Evolutionary conservation across 2,797 vertebrate genomes (phyloP).

Genomic region (Microchirus variegatus): DNA sequence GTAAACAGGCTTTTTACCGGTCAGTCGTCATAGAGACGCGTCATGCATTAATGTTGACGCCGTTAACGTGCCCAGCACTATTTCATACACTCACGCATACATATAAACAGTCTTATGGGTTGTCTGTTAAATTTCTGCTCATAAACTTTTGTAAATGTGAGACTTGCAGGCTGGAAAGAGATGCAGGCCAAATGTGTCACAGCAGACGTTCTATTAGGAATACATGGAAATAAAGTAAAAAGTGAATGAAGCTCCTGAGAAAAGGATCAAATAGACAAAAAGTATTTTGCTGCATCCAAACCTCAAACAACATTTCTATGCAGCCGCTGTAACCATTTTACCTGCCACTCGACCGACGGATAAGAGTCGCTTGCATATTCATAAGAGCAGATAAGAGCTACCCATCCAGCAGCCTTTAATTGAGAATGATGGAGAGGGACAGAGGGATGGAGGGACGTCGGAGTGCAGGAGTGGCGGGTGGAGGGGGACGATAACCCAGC

Average conservation of each 20-base stretch:
- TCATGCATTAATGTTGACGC: too few relatives aligned
- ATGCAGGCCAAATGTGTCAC: not conserved
- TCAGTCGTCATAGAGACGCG: too few relatives aligned
- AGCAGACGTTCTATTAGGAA: not conserved
- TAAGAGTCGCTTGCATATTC: constrained; percentile 80
- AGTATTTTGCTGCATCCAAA: constrained; percentile 27
- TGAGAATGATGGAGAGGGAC: constrained; percentile 80
- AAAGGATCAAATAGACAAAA: constrained; percentile 22
- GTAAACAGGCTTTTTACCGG: too few relatives aligned
- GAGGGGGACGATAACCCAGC: constrained; percentile 70
- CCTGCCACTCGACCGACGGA: constrained; percentile 59
- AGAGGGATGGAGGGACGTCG: constrained; percentile 60
- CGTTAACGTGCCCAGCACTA: too few relatives aligned
- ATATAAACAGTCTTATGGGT: too few relatives aligned
- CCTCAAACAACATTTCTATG: constrained; percentile 51
- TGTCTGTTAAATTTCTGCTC: too few relatives aligned
- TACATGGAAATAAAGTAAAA: not conserved
- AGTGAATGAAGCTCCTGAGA: not conserved
- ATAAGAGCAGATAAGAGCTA: constrained; percentile 81
- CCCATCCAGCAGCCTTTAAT: constrained; percentile 77
- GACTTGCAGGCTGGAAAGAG: too few relatives aligned
- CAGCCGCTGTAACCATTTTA: constrained; percentile 56
- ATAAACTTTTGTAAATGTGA: too few relatives aligned
- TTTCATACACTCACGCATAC: too few relatives aligned
- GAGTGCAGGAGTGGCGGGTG: constrained; percentile 56